Base-by-base conservation (phyloP, 2,888 invertebrate species). In the Apotomis capreana region DNA sequence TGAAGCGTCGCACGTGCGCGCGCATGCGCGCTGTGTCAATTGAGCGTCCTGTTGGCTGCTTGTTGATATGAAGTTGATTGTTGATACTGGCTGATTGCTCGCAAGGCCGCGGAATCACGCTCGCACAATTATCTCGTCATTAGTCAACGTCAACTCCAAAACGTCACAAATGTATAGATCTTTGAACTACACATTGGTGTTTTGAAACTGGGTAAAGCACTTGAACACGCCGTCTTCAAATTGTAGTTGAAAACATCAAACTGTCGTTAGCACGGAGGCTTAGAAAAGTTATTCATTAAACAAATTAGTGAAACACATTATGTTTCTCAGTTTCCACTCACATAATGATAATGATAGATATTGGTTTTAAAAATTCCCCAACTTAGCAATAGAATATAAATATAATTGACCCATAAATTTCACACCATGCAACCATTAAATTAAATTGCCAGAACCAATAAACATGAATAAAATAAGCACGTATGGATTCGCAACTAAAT, bases 111-210 rank as follows among this genome's bases (percentile, higher is more conserved):
- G 26, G 67, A 67, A 70, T 61, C 71, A 68, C 67, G 71, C 68
- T 70, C 70, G 59, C 68, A 62, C 68, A 71, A 71, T 71, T 71
- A 71, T 68, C 71, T 68, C 65, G 65, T 61, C 70, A 70, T 70
- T 70, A 70, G 57, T 5, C 15, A 4, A 26, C 55, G 26, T 26
- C 44, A 40, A 6, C 49, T 49, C 49, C 9, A 10, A 9, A 49
- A 49, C 49, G 49, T 10, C 49, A 9, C 2, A 49, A 49, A 0
- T 49, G 10, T 9, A 49, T 8, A 44, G 8, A 9, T 49, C 9
- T 49, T 49, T 49, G 9, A 44, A 15, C 12, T 15, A 51, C 5
- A 36, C 37, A 36, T 36, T 36, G 46, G 36, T 55, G 58, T 13
- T 26, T 51, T 15, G 5, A 40, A 40, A 40, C 40, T 40, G 3